Evolutionary conservation across 1,140 invertebrate species (phyloP), one percentile per base, ranked within the genome.

Genomic region (Pteromalus puparum): DNA sequence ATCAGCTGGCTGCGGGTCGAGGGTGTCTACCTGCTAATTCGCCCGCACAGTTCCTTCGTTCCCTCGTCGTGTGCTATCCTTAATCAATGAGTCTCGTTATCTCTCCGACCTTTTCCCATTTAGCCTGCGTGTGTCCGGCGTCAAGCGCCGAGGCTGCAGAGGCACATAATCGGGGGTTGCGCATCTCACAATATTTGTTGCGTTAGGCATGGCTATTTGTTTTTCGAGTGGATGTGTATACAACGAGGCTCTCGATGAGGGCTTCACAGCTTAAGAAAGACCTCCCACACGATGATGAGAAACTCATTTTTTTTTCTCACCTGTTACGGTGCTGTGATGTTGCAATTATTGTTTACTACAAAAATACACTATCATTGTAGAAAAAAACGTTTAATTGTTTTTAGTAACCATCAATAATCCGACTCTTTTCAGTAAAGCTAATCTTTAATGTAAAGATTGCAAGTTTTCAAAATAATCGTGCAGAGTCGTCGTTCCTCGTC

Each of bases 111-210:
- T 30, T 30, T 70, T 70, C 67, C 67, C 67, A 28, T 70, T 70
- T 70, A n/a, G 53, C 1, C 67, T 70, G 67, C 67, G 67, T 70
- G 67, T 70, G 24, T 70, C 67, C 24, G 26, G 6, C 26, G 24
- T n/a, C 67, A 13, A 68, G 7, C 12, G 34, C 34, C 34, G 72
- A 0, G 28, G 34, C 30, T 30, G 1, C 26, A 5, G 46, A 48
- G 46, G 46, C 10, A 18, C 15, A n/a, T 61, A 61, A 81, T 80
- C 83, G 77, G 46, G 81, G 74, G 73, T 74, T 75, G 38, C 61
- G 78, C 53, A 82, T 87, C 88, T 90, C 89, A 89, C 88, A 90
- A 90, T 90, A 90, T 91, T 91, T 91, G 90, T 90, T 89, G 74
- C 84, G 68, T 72, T 81, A 81, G 68, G 18, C 42, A 72, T 7